Conservation (phyloP, 2,113 vertebrate genomes). For the Hiodon alosoides region DNA sequence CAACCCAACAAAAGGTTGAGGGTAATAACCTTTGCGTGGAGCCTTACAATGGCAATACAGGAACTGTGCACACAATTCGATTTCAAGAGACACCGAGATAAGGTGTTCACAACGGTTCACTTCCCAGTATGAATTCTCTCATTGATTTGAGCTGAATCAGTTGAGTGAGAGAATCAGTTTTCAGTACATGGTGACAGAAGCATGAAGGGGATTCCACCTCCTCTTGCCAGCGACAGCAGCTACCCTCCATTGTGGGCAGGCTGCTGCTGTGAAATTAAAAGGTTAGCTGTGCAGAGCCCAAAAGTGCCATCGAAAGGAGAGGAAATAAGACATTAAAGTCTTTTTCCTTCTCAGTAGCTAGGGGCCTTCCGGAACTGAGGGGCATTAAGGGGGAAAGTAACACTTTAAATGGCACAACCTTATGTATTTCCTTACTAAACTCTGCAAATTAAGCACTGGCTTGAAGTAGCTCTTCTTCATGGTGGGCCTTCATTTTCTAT, state of each 20-base stretch:
- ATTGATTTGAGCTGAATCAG: no score
- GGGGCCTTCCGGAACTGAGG: slow-evolving; percentile 46
- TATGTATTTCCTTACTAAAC: slow-evolving; percentile 47
- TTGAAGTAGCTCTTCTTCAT: slow-evolving; percentile 37
- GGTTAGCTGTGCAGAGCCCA: background rate
- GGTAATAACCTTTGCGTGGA: background rate
- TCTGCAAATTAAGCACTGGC: slow-evolving; percentile 36
- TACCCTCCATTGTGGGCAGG: background rate
- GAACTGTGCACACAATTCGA: background rate
- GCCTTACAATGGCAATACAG: background rate
- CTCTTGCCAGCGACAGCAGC: background rate
- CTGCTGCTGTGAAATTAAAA: slow-evolving; percentile 12
- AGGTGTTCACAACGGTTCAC: background rate
- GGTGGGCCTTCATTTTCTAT: slow-evolving; percentile 42
- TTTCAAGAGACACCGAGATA: background rate
- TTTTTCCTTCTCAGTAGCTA: slow-evolving; percentile 37
- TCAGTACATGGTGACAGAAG: background rate
- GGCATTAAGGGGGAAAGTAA: slow-evolving; percentile 46
- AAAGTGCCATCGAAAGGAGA: slow-evolving; percentile 27
- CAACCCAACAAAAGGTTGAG: background rate
- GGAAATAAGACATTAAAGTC: slow-evolving; percentile 32
- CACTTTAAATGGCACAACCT: slow-evolving; percentile 45
- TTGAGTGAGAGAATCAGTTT: background rate
- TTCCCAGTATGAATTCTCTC: background rate
- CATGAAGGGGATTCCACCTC: background rate